Evolutionary conservation across 2,113 vertebrate species (phyloP).

Genomic region (Glaucidium brasilianum): DNA sequence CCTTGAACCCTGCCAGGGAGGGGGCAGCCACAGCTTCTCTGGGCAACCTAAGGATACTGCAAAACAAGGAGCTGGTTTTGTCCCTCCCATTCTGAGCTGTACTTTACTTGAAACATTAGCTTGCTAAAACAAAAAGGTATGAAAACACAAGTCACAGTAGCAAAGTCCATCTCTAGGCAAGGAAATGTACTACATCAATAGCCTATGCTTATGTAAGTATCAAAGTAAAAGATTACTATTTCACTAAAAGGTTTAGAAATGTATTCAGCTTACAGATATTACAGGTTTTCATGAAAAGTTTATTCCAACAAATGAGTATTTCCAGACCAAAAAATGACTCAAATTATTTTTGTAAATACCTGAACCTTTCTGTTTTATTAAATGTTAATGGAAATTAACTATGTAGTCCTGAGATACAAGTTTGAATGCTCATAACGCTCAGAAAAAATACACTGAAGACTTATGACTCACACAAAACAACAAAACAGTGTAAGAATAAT

Average conservation of each 20-base stretch:
- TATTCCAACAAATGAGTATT: background rate
- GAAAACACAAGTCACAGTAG: background rate
- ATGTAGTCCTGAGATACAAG: background rate
- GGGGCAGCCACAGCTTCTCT: too few species aligned
- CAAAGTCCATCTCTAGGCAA: background rate
- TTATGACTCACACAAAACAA: background rate
- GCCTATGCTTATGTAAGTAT: background rate
- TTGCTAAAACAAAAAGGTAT: background rate
- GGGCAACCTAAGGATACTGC: background rate
- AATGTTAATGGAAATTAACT: background rate
- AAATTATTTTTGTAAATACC: background rate
- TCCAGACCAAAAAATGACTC: background rate
- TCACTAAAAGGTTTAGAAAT: background rate
- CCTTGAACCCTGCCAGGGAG: too few species aligned
- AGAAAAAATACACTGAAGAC: background rate
- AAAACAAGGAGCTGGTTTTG: background rate
- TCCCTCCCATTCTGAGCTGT: background rate
- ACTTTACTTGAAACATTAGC: background rate
- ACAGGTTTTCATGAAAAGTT: background rate
- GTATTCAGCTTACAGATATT: background rate
- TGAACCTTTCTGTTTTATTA: background rate
- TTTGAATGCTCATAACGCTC: background rate
- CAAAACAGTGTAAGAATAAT: background rate
- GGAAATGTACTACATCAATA: background rate
- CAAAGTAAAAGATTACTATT: background rate